phyloP scores from a whole-genome alignment of 1,140 invertebrate species.

The Solenopsis invicta region DNA sequence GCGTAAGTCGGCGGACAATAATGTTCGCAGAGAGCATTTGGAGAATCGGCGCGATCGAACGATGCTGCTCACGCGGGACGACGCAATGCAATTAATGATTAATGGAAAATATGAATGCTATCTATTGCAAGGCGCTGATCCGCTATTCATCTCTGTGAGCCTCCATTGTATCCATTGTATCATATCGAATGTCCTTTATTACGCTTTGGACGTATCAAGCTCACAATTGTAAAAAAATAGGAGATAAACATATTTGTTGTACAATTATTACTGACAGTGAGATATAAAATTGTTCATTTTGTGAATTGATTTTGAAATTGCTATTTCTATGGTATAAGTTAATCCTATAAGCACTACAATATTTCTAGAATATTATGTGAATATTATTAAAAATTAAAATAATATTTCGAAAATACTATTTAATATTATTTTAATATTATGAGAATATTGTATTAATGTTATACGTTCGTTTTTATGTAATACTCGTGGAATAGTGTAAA shows the following conservation, averaged over 20 bases:
- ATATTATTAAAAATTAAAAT: too few relatives aligned
- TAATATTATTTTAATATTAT: too few relatives aligned
- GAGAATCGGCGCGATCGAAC: background rate
- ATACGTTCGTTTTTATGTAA: too few relatives aligned
- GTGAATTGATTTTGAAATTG: background rate
- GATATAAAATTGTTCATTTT: background rate
- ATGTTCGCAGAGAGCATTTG: background rate
- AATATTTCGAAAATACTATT: too few relatives aligned
- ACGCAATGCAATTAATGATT: slow-evolving; percentile 17
- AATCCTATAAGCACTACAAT: too few relatives aligned
- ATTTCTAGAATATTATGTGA: too few relatives aligned
- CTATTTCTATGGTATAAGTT: background rate
- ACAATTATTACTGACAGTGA: background rate
- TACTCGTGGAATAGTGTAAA: too few relatives aligned
- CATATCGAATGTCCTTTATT: slow-evolving; percentile 10
- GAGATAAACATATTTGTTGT: background rate
- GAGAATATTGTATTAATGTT: too few relatives aligned
- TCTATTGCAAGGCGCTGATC: background rate
- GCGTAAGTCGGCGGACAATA: background rate
- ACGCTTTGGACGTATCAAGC: background rate
- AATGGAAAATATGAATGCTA: slow-evolving; percentile 30
- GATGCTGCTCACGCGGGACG: background rate
- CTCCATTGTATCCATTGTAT: slow-evolving; percentile 6
- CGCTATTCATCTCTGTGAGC: background rate
- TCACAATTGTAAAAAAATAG: background rate